Evolutionary conservation across 1,140 invertebrate genomes (phyloP).

Genomic region (Elymnias hypermnestra): DNA sequence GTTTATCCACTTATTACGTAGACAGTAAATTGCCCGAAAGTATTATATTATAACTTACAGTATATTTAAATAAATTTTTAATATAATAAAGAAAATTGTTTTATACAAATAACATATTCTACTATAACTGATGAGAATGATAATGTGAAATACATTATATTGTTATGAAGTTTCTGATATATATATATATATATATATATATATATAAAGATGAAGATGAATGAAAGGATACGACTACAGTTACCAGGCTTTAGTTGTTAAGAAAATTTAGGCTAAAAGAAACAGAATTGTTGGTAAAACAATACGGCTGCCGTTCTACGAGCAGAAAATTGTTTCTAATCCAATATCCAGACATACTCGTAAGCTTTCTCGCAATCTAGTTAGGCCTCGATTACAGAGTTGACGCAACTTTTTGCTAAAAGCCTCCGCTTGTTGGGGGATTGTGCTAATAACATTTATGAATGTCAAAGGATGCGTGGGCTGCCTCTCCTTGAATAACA

Average conservation of each 20-base stretch:
- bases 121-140: too few species aligned
- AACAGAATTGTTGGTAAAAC: too few species aligned
- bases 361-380: slow-evolving; percentile 29
- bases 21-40: too few species aligned
- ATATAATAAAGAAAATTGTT: not conserved
- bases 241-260: too few species aligned
- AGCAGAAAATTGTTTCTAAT: slow-evolving; percentile 40
- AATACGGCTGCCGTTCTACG: not conserved
- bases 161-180: too few species aligned
- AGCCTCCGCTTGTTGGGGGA: slow-evolving; percentile 8
- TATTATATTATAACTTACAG: too few species aligned
- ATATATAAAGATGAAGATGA: too few species aligned
- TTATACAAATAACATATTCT: not conserved
- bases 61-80: not conserved
- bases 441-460: not conserved
- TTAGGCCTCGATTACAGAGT: slow-evolving; percentile 27
- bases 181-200: too few species aligned
- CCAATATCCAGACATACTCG: slow-evolving; percentile 47
- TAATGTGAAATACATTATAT: too few species aligned
- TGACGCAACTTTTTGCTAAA: slow-evolving; percentile 27
- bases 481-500: not conserved
- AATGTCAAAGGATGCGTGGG: slow-evolving; percentile 2
- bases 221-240: too few species aligned
- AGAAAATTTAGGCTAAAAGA: too few species aligned
- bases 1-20: too few species aligned